Conservation (phyloP, 2,797 vertebrate species). For the Spatula clypeata region DNA sequence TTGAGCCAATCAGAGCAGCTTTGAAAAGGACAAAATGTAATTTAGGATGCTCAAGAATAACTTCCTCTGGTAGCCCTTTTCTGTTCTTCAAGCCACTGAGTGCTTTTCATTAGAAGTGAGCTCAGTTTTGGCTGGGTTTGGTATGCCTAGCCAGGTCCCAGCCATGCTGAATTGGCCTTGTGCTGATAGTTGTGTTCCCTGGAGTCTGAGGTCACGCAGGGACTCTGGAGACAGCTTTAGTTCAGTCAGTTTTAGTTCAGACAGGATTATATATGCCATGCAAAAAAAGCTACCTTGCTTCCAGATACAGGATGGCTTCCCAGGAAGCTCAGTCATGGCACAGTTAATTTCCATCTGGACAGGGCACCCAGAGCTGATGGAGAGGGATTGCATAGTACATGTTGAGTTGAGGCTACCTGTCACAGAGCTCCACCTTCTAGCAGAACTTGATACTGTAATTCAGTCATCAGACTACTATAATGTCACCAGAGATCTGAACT, state of each 20-base stretch:
- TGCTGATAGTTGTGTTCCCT: background rate
- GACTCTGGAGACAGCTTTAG: background rate
- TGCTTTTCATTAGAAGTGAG: background rate
- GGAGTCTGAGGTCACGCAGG: background rate
- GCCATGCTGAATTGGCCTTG: background rate
- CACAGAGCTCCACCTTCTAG: background rate
- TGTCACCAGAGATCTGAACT: background rate
- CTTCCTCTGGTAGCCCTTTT: background rate
- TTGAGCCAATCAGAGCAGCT: background rate
- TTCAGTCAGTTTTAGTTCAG: background rate
- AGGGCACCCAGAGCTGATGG: rapidly evolving
- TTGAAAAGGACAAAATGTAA: no score
- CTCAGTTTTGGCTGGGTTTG: background rate
- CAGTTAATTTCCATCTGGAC: background rate
- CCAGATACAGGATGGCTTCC: rapidly evolving
- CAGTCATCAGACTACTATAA: background rate
- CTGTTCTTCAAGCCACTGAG: background rate
- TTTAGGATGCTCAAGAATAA: background rate
- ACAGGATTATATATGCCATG: background rate
- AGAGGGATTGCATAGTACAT: rapidly evolving
- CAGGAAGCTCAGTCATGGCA: background rate
- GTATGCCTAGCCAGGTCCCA: background rate
- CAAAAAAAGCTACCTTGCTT: background rate
- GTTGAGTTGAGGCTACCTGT: background rate
- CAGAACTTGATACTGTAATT: background rate